phyloP scores from a whole-genome alignment of 2,888 invertebrate genomes.

The Dasysyrphus albostriatus region DNA sequence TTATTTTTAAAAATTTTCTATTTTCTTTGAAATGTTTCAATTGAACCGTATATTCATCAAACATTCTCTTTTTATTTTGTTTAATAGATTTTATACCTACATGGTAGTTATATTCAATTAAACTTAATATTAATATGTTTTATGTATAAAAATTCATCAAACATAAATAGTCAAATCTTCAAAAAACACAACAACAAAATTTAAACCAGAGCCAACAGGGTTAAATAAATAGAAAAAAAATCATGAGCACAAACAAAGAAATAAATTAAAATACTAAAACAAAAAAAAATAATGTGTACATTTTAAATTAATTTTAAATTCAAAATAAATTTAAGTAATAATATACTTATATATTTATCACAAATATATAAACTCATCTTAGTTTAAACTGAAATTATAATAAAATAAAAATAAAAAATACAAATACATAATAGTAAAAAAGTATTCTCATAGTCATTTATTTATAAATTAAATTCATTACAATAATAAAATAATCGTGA shows the following conservation, averaged over 20 bases:
- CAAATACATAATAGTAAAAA: not conserved
- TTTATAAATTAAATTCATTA: constrained; percentile 9
- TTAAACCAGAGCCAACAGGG: constrained; percentile 68
- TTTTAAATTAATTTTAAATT: constrained; percentile 16
- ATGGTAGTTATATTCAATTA: not conserved
- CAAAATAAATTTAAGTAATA: constrained; percentile 1
- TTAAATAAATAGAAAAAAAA: constrained; percentile 49
- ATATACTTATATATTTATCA: constrained; percentile 10
- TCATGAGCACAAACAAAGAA: constrained; percentile 41
- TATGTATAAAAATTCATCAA: not conserved
- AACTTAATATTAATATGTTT: not conserved
- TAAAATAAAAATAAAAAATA: not conserved
- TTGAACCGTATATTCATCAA: not conserved
- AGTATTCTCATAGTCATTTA: constrained; percentile 28
- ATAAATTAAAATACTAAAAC: constrained; percentile 36
- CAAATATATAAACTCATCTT: constrained; percentile 2
- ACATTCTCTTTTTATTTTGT: not conserved
- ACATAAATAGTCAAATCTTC: not conserved
- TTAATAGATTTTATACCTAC: no score
- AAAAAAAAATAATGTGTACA: constrained; percentile 38
- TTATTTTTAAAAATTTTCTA: no score
- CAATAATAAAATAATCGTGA: constrained; percentile 4
- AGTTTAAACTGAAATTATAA: constrained; percentile 2
- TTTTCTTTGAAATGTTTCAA: no score
- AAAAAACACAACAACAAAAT: not conserved